These are phyloP conservation scores for Cyclophora punctaria DNA, from an alignment of 2,888 invertebrate species.

Conservation along the genomic window DNA sequence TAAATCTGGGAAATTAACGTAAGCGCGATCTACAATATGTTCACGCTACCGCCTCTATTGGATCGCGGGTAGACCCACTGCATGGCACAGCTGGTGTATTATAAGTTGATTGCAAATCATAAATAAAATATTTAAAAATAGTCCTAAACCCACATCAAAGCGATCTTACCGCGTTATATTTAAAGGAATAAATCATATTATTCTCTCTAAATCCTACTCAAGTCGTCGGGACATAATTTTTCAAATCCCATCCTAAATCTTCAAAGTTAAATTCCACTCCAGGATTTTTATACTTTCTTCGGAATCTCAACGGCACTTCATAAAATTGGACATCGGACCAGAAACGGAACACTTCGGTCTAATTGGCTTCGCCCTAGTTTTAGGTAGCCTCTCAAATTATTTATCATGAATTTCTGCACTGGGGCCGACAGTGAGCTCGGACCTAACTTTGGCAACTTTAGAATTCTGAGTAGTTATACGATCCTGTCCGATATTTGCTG, in stretches of 20 bases:
- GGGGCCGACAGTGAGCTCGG: conserved; percentile 8
- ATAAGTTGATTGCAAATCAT: too few species aligned
- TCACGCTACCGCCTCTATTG: too few species aligned
- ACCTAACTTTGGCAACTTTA: conserved; percentile 14
- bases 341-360: conserved; percentile 29
- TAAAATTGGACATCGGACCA: conserved; percentile 25
- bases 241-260: conserved; percentile 14
- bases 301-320: conserved; percentile 23
- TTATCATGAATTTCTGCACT: conserved; percentile 30
- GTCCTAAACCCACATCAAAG: too few species aligned
- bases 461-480: conserved; percentile 9
- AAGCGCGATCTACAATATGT: too few species aligned
- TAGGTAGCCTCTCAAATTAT: conserved; percentile 31
- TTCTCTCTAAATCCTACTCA: conserved; percentile 1
- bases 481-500: neutral
- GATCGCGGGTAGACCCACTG: too few species aligned
- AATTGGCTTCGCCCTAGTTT: conserved; percentile 42
- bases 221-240: conserved; percentile 13
- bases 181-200: neutral
- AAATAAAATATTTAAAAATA: too few species aligned
- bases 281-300: conserved; percentile 19
- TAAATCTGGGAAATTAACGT: too few species aligned
- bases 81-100: too few species aligned
- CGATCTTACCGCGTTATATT: neutral
- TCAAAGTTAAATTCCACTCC: conserved; percentile 20